These are phyloP conservation scores for Tupiocoris notatus DNA, from an alignment of 2,888 invertebrate genomes.

Conservation along the genomic window DNA sequence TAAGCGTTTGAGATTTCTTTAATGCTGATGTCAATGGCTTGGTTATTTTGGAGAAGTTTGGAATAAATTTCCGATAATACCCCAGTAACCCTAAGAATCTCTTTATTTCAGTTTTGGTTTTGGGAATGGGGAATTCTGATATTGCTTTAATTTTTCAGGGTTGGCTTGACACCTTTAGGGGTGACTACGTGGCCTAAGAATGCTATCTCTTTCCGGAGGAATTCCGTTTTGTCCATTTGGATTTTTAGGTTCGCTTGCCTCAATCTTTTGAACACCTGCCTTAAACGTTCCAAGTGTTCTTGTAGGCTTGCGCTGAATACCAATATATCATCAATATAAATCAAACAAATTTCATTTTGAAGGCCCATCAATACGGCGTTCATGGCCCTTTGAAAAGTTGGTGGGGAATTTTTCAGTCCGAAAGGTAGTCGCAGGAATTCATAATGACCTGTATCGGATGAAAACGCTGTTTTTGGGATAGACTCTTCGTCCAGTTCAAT, in stretches of 20 bases:
- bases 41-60: not conserved
- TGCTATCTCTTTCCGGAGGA: not conserved
- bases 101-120: too few species aligned
- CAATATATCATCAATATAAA: not conserved
- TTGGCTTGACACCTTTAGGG: not conserved
- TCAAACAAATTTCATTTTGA: not conserved
- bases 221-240: not conserved
- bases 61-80: not conserved
- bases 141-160: not conserved
- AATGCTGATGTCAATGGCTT: not conserved
- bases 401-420: not conserved
- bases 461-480: conserved; percentile 15
- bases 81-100: too few species aligned
- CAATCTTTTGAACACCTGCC: not conserved
- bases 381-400: not conserved
- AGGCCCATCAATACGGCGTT: not conserved
- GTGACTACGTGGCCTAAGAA: not conserved
- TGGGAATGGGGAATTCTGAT: not conserved
- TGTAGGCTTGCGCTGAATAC: not conserved
- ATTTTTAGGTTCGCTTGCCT: not conserved
- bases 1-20: not conserved
- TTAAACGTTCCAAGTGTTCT: not conserved
- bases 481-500: not conserved
- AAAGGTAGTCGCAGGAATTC: conserved; percentile 10
- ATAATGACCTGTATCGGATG: conserved; percentile 1